These are phyloP conservation scores for Portevinia maculata DNA, from an alignment of 2,888 invertebrate genomes.

Conservation along the genomic window DNA sequence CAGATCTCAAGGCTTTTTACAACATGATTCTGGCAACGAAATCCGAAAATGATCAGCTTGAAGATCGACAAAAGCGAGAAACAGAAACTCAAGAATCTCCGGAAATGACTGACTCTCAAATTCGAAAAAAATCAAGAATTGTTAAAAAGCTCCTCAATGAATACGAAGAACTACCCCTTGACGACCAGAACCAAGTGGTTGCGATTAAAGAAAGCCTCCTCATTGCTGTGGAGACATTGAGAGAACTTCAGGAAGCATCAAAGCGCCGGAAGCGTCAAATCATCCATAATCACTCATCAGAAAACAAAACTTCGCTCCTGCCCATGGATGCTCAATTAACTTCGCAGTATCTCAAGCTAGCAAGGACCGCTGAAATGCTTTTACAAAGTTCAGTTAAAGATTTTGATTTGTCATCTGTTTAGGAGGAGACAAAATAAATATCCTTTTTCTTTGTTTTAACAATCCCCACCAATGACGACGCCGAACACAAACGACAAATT, in stretches of 20 bases:
- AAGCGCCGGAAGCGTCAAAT: conserved; percentile 37
- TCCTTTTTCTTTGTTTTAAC: conserved; percentile 6
- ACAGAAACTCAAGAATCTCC: conserved; percentile 67
- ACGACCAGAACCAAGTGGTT: conserved; percentile 77
- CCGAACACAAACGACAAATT: conserved; percentile 35
- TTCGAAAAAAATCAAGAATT: conserved; percentile 78
- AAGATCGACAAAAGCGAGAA: conserved; percentile 77
- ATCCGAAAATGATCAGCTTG: conserved; percentile 74
- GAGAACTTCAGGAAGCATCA: conserved; percentile 15
- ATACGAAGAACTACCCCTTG: conserved; percentile 78
- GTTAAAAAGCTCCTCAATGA: conserved; percentile 80
- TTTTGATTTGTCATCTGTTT: conserved; percentile 48
- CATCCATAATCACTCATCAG: background rate
- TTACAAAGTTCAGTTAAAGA: conserved; percentile 54
- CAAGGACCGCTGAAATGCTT: conserved; percentile 58
- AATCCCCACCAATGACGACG: conserved; percentile 14
- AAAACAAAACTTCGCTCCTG: conserved; percentile 4
- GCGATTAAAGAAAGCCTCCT: conserved; percentile 77
- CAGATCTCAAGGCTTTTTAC: conserved; percentile 80
- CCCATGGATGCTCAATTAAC: conserved; percentile 8
- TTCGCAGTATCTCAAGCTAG: conserved; percentile 48
- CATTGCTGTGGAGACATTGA: conserved; percentile 18
- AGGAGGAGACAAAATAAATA: conserved; percentile 43
- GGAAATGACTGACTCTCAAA: conserved; percentile 74
- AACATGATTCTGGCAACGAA: conserved; percentile 77